phyloP scores from a whole-genome alignment of 2,888 invertebrate species.

The Zygogramma bicolorata region DNA sequence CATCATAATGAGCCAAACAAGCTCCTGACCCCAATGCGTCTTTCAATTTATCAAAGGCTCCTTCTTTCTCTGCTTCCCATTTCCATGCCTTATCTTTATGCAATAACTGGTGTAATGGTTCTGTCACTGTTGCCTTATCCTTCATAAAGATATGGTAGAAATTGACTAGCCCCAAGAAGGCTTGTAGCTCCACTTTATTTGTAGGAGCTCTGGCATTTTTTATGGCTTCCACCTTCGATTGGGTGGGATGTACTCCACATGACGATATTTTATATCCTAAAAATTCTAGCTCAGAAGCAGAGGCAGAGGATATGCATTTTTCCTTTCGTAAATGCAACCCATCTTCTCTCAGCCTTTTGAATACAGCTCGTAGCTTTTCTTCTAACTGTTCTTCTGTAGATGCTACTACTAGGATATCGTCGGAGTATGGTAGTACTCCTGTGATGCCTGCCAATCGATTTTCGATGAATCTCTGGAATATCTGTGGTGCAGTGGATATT shows the following conservation, averaged over 20 bases:
- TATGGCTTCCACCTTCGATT: conserved; percentile 2
- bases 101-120: background rate
- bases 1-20: background rate
- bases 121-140: background rate
- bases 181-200: conserved; percentile 10
- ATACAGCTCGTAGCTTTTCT: background rate
- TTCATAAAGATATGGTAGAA: conserved; percentile 15
- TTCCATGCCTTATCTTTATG: background rate
- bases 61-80: background rate
- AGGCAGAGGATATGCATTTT: conserved; percentile 15
- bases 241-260: conserved; percentile 3
- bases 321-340: conserved; percentile 8
- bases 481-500: conserved; percentile 5
- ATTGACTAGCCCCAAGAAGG: conserved; percentile 13
- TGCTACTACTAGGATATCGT: background rate
- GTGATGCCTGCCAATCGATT: background rate
- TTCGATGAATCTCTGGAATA: conserved; percentile 20
- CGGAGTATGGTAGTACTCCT: conserved; percentile 6
- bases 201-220: background rate
- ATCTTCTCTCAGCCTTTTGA: background rate
- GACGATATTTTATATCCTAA: conserved; percentile 11
- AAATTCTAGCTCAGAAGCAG: background rate
- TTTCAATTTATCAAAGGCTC: conserved; percentile 1
- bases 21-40: background rate
- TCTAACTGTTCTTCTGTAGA: background rate